Evolutionary conservation across 2,113 vertebrate species (phyloP).

Genomic region (Dipodomys merriami): DNA sequence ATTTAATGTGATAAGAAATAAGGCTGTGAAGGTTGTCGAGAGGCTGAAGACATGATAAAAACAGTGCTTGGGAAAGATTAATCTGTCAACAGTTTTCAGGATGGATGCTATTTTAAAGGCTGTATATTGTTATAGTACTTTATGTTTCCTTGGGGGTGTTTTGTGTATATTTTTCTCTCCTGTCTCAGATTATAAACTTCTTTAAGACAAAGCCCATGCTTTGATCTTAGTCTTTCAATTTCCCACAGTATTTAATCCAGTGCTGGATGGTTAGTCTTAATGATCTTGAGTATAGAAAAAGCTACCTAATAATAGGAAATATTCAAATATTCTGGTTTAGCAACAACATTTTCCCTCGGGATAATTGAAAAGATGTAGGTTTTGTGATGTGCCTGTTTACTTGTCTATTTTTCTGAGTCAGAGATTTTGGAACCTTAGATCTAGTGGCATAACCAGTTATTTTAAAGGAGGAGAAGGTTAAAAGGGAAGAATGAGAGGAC

Average conservation of each 20-base stretch:
- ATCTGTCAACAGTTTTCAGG: conserved; percentile 73
- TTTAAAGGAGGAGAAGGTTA: neutral
- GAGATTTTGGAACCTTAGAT: neutral
- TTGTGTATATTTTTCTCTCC: conserved; percentile 74
- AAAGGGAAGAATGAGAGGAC: neutral
- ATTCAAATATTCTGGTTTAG: conserved; percentile 39
- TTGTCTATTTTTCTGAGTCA: neutral
- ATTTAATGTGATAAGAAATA: conserved; percentile 71
- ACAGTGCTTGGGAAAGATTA: conserved; percentile 72
- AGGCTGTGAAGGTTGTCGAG: conserved; percentile 59
- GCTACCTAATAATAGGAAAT: neutral
- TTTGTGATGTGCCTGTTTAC: neutral
- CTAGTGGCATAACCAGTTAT: neutral
- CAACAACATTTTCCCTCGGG: neutral
- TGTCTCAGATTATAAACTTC: conserved; percentile 67
- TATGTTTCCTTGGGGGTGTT: conserved; percentile 76
- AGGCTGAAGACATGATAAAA: conserved; percentile 74
- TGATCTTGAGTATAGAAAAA: conserved; percentile 33
- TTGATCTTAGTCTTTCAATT: conserved; percentile 28
- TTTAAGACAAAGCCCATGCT: conserved; percentile 51
- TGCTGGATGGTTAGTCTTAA: neutral
- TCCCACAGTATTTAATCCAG: conserved; percentile 26
- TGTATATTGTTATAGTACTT: conserved; percentile 77
- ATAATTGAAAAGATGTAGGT: neutral
- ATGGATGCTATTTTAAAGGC: conserved; percentile 78